These are phyloP conservation scores for Procambarus clarkii DNA, from an alignment of 1,140 invertebrate genomes.

Conservation along the genomic window DNA sequence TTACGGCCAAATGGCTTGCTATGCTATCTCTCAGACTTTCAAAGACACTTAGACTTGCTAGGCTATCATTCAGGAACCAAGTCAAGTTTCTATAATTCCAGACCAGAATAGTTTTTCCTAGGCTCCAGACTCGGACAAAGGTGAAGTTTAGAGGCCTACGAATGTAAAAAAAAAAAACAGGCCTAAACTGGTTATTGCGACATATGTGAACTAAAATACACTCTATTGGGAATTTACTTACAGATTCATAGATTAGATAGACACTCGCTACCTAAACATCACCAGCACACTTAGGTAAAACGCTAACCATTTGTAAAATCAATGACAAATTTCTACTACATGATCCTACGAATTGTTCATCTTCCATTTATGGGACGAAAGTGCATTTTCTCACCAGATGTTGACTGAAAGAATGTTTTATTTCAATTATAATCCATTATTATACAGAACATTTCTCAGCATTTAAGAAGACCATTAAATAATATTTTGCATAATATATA, in stretches of 20 bases:
- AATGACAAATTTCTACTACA: background rate
- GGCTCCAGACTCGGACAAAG: background rate
- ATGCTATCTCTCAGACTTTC: too few species aligned
- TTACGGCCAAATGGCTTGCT: too few species aligned
- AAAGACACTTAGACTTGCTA: background rate
- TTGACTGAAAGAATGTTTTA: background rate
- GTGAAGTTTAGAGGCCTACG: background rate
- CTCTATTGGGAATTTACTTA: background rate
- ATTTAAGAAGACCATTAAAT: background rate
- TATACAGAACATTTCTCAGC: background rate
- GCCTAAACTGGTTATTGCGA: background rate
- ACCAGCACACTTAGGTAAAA: background rate
- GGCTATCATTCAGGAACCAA: background rate
- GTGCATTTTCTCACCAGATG: background rate
- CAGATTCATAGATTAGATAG: background rate
- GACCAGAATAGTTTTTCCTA: background rate
- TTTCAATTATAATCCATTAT: background rate
- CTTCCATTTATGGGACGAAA: background rate
- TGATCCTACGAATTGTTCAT: background rate
- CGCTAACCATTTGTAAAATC: background rate
- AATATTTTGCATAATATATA: background rate
- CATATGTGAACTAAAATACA: background rate
- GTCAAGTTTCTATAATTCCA: background rate
- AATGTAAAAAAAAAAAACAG: background rate
- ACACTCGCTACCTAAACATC: background rate